Evolutionary conservation across 2,888 invertebrate genomes (phyloP).

Genomic region (Coenonympha arcania): DNA sequence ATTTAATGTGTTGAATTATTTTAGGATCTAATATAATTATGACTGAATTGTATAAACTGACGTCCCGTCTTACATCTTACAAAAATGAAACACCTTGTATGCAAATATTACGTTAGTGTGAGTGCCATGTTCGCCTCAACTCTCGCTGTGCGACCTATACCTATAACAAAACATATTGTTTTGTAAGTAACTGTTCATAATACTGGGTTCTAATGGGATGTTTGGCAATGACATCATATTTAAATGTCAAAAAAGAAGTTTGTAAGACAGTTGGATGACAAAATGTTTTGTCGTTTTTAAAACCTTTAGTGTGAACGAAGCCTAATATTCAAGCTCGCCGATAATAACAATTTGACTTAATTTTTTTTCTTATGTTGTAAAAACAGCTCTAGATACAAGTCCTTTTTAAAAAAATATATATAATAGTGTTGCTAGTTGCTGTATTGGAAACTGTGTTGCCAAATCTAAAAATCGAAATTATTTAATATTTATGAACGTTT

Average conservation of each 20-base stretch:
- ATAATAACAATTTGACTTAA: conserved; percentile 2
- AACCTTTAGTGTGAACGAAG: background rate
- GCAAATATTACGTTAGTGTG: too few species aligned
- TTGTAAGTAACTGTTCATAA: too few species aligned
- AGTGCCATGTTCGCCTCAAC: too few species aligned
- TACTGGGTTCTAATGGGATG: too few species aligned
- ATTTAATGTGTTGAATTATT: too few species aligned
- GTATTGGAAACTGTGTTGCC: conserved; percentile 2
- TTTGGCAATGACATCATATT: too few species aligned
- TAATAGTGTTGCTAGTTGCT: conserved; percentile 13
- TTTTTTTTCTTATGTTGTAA: background rate
- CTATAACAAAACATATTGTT: too few species aligned
- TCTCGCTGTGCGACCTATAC: too few species aligned
- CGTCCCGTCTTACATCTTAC: too few species aligned
- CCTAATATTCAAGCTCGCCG: conserved; percentile 1
- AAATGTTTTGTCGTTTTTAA: background rate
- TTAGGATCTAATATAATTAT: too few species aligned
- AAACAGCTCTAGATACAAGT: background rate
- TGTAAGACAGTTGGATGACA: background rate
- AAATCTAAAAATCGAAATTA: conserved; percentile 8
- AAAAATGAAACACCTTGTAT: too few species aligned
- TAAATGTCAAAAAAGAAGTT: background rate
- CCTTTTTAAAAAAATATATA: background rate
- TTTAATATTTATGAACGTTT: conserved; percentile 5
- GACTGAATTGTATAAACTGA: too few species aligned